phyloP scores from a whole-genome alignment of 2,113 vertebrate species.

The Collichthys lucidus region DNA sequence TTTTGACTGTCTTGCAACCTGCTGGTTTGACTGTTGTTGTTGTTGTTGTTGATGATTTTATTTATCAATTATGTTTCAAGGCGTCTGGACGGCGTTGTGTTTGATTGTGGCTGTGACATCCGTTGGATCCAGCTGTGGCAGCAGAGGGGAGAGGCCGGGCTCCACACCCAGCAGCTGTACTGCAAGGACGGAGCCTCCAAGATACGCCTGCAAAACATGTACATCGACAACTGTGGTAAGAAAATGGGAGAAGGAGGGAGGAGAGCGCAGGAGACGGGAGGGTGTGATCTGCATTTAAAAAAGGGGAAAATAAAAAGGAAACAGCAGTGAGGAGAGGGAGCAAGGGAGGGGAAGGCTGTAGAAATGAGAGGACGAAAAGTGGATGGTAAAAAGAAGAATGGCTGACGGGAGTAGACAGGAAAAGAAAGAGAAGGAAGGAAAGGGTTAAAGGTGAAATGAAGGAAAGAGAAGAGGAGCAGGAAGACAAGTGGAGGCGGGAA shows the following conservation, averaged over 20 bases:
- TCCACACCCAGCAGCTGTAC: conserved; percentile 90
- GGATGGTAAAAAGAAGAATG: background rate
- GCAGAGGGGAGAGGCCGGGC: conserved; percentile 90
- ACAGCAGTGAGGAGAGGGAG: background rate
- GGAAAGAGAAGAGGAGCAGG: conserved; percentile 15
- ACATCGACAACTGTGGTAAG: conserved; percentile 94
- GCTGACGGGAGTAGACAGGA: background rate
- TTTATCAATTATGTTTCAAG: conserved; percentile 73
- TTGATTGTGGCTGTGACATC: conserved; percentile 95
- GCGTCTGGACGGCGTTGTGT: conserved; percentile 92
- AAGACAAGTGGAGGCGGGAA: conserved; percentile 14
- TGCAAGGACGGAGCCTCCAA: conserved; percentile 88
- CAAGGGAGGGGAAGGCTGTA: no score
- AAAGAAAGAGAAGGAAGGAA: conserved; percentile 1
- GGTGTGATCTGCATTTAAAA: conserved; percentile 8
- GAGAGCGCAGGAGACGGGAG: background rate
- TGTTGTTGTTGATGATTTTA: background rate
- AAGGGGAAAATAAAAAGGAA: background rate
- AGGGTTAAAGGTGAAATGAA: conserved; percentile 55
- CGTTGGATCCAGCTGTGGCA: conserved; percentile 99
- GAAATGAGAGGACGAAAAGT: background rate
- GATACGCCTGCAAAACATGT: conserved; percentile 91
- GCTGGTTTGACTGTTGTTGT: background rate
- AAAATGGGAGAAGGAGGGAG: background rate
- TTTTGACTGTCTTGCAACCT: background rate